Percentiles rank a stretch among this genome's conserved stretches.
Evolutionary conservation across 2,113 vertebrate genomes (phyloP).

Genomic region (Solea senegalensis): DNA sequence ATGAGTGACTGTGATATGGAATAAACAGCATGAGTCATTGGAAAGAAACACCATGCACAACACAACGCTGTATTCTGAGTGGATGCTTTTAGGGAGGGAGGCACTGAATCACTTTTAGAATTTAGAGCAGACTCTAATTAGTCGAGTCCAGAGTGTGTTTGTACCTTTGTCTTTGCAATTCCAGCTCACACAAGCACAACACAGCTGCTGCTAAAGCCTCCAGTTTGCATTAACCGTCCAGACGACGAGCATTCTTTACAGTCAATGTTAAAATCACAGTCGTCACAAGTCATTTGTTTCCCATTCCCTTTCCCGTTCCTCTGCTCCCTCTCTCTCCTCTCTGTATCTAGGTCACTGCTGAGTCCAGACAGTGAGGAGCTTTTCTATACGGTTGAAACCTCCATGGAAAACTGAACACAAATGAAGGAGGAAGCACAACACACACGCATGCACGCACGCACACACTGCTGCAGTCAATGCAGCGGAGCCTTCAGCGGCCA

Average conservation of each 20-base stretch:
- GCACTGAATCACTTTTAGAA: constrained; percentile 13
- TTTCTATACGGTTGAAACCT: constrained; percentile 41
- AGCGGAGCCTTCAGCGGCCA: not conserved
- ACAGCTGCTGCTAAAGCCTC: constrained; percentile 28
- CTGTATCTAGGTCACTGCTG: constrained; percentile 65
- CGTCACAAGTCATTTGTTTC: constrained; percentile 8
- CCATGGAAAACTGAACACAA: constrained; percentile 31
- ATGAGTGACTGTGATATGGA: not conserved
- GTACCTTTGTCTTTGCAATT: not conserved
- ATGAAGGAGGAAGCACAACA: constrained; percentile 14
- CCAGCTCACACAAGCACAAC: constrained; percentile 14
- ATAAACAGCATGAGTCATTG: constrained; percentile 11
- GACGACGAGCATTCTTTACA: constrained; percentile 3
- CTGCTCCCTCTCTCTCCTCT: not conserved
- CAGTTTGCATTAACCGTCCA: constrained; percentile 24
- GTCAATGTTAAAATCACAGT: constrained; percentile 7
- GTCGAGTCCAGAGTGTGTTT: not conserved
- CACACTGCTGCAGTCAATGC: too few relatives aligned
- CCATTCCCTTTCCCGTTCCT: not conserved
- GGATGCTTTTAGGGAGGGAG: not conserved
- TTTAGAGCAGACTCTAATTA: constrained; percentile 26
- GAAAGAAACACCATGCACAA: too few relatives aligned
- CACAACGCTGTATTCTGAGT: not conserved
- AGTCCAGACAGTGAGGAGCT: constrained; percentile 50
- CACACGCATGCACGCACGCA: not conserved